phyloP scores from a whole-genome alignment of 2,113 vertebrate species.

The Elanoides forficatus region DNA sequence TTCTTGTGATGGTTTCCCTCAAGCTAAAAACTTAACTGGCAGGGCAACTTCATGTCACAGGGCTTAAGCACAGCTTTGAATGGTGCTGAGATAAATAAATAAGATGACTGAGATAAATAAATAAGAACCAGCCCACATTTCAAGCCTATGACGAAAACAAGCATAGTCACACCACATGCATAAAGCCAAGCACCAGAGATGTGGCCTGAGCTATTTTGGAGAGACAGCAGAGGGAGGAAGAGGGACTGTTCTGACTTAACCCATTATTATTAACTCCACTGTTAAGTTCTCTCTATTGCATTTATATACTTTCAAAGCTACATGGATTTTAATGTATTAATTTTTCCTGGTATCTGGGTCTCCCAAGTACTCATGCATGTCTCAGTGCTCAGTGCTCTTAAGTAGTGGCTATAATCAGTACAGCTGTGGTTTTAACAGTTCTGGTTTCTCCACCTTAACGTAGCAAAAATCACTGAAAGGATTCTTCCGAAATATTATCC shows the following conservation, averaged over 20 bases:
- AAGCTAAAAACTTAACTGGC: neutral
- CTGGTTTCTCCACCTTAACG: neutral
- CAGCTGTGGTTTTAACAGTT: neutral
- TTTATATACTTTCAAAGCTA: neutral
- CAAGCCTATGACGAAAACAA: neutral
- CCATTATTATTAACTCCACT: neutral
- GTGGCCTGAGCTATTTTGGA: neutral
- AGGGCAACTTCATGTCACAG: neutral
- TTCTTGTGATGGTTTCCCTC: neutral
- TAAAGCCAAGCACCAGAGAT: neutral
- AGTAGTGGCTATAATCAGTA: neutral
- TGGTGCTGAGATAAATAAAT: neutral
- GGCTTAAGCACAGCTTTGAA: neutral
- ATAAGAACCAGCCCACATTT: neutral
- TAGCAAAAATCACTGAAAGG: neutral
- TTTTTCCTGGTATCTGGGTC: neutral
- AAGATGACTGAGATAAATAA: neutral
- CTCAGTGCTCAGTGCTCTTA: neutral
- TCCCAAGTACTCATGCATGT: neutral
- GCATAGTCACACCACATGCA: neutral
- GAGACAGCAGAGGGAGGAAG: neutral
- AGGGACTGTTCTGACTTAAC: neutral
- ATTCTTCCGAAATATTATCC: neutral
- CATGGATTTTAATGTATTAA: neutral
- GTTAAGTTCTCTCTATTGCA: neutral